Conservation (phyloP, 2,888 invertebrate genomes). For the Acanthosepion pharaonis region DNA sequence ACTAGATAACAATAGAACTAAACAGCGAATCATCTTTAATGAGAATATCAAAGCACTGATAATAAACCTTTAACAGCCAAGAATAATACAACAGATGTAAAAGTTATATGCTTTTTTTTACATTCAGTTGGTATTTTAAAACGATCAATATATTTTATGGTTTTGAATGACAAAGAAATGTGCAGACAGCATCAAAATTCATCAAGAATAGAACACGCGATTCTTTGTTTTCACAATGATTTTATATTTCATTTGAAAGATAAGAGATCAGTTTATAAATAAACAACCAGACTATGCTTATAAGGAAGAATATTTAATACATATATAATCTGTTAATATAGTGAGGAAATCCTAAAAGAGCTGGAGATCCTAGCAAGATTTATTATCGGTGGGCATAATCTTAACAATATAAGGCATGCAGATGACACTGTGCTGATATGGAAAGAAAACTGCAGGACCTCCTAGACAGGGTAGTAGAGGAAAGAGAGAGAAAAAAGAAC, state of each 20-base stretch:
- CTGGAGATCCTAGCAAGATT: too few relatives aligned
- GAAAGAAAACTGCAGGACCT: too few relatives aligned
- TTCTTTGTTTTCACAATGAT: not conserved
- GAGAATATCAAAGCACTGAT: not conserved
- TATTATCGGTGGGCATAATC: too few relatives aligned
- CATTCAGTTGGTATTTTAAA: not conserved
- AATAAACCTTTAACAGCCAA: not conserved
- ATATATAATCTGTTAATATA: too few relatives aligned
- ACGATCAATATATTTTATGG: not conserved
- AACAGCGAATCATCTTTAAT: not conserved
- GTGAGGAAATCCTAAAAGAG: too few relatives aligned
- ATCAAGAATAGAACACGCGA: not conserved
- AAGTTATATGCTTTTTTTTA: not conserved
- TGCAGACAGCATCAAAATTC: not conserved
- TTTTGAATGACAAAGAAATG: not conserved
- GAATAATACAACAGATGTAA: not conserved
- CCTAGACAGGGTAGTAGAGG: too few relatives aligned
- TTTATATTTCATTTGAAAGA: not conserved
- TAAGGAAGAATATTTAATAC: not conserved
- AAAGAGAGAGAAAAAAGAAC: too few relatives aligned
- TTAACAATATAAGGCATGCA: too few relatives aligned
- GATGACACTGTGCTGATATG: too few relatives aligned
- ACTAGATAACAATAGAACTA: not conserved
- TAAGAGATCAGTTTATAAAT: not conserved
- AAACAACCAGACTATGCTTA: not conserved